Evolutionary conservation across 2,113 vertebrate genomes (phyloP), one percentile per base, ranked within the genome.

Genomic region (Poecile atricapillus): DNA sequence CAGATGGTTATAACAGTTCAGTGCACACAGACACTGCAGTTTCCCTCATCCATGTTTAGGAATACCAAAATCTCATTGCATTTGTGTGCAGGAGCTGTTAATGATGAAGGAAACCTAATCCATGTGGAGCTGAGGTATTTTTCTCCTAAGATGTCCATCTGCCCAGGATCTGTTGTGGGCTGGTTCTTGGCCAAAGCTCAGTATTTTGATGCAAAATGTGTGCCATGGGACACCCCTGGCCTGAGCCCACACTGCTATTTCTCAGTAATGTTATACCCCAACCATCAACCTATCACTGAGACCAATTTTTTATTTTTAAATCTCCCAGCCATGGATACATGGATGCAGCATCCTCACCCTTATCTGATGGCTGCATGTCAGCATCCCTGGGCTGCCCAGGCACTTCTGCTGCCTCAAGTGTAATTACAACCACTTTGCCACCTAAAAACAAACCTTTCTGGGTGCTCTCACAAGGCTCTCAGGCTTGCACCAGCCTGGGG

Each of bases 401-500:
- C 17, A 18, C 30, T 50, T 79, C 67, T 68, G 39, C 58, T 52
- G 76, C 58, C 77, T 70, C 47, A 6, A 14, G 33, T 1, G 0
- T 18, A 23, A 55, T 23, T 10, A 9, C 2, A 3, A 50, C 14
- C 35, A 2, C 31, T 62, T 77, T 73, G 15, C 31, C 53, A 80
- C 68, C 83, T 46, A 14, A 80, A 83, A 53, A 0, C 41, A 30
- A 20, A 37, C n/a, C 31, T 62, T 50, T 37, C 43, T 3, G 0
- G 1, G 0, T 20, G 31, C 71, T 83, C 75, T 65, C 41, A 24
- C 0, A 1, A 6, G 8, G 3, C 9, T 56, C 24, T 37, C 41
- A 49, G 71, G 53, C 15, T 46, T 86, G 37, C n/a, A 73, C 14
- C 68, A 64, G 59, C 24, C 53, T 47, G 37, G 33, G 39, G 90